Conservation (phyloP, 2,113 vertebrate species). For the Colossoma macropomum region DNA sequence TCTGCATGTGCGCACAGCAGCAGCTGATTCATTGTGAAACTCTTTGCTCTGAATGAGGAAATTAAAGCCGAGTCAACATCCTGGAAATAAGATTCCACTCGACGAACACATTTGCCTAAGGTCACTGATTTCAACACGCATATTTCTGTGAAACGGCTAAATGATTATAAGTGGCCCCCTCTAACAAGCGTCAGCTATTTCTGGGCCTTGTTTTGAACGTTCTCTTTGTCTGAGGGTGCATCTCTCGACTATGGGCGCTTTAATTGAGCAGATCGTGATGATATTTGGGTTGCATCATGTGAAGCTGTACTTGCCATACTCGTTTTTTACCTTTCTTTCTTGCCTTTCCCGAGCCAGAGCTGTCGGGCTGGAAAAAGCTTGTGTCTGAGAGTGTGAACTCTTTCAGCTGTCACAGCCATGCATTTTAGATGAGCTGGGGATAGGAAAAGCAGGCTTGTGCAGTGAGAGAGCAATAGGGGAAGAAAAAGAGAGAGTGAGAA, state of each 20-base stretch:
- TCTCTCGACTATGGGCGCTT: constrained; percentile 8
- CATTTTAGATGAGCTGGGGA: constrained; percentile 47
- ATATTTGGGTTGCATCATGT: constrained; percentile 52
- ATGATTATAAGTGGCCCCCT: not conserved
- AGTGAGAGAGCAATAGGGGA: constrained; percentile 2
- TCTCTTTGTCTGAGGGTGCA: not conserved
- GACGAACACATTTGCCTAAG: constrained; percentile 13
- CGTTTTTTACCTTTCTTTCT: constrained; percentile 20
- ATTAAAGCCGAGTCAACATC: constrained; percentile 48
- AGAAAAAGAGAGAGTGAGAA: not conserved
- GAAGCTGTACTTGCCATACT: not conserved
- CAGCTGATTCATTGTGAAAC: constrained; percentile 53
- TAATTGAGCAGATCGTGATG: constrained; percentile 32
- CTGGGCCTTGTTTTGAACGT: not conserved
- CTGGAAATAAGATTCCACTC: constrained; percentile 50
- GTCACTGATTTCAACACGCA: constrained; percentile 9
- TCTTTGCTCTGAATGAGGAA: constrained; percentile 49
- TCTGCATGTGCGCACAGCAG: constrained; percentile 33
- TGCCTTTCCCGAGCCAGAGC: constrained; percentile 24
- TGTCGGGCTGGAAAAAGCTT: constrained; percentile 30
- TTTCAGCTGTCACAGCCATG: constrained; percentile 49
- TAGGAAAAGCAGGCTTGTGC: constrained; percentile 36
- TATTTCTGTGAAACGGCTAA: constrained; percentile 34
- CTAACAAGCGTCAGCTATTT: not conserved
- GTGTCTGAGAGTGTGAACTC: constrained; percentile 32